phyloP scores from a whole-genome alignment of 1,140 invertebrate genomes.

The Neodiprion pinetum region DNA sequence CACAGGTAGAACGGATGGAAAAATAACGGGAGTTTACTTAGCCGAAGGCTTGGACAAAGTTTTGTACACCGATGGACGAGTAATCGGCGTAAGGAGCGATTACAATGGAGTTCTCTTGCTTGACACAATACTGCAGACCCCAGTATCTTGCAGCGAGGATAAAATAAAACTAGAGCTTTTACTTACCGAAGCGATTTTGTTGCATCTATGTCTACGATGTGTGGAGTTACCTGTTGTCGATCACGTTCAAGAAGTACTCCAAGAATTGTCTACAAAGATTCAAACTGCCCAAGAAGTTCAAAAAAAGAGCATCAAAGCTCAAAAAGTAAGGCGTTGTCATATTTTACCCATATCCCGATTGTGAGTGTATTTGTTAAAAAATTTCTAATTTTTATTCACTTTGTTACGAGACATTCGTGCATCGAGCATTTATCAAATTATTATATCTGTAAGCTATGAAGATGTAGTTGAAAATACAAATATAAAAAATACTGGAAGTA shows the following conservation, averaged over 20 bases:
- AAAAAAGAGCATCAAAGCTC: constrained; percentile 85
- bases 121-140: constrained; percentile 86
- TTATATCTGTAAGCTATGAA: no score
- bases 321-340: constrained; percentile 68
- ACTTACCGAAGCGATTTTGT: constrained; percentile 83
- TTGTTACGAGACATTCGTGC: no score
- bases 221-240: constrained; percentile 77
- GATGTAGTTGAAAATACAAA: neutral
- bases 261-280: constrained; percentile 80
- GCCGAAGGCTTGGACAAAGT: constrained; percentile 78
- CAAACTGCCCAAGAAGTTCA: constrained; percentile 71
- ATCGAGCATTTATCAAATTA: no score
- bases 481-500: neutral
- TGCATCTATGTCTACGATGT: constrained; percentile 79
- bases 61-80: constrained; percentile 80
- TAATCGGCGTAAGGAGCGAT: constrained; percentile 83
- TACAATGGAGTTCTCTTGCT: constrained; percentile 89
- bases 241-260: constrained; percentile 76
- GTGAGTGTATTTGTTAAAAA: no score
- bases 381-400: neutral
- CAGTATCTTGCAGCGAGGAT: constrained; percentile 75
- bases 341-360: neutral
- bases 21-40: constrained; percentile 75
- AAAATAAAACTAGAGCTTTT: constrained; percentile 83
- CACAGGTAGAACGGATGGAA: constrained; percentile 64